These are phyloP conservation scores for Homarus americanus DNA, from an alignment of 1,140 invertebrate genomes.

Conservation along the genomic window DNA sequence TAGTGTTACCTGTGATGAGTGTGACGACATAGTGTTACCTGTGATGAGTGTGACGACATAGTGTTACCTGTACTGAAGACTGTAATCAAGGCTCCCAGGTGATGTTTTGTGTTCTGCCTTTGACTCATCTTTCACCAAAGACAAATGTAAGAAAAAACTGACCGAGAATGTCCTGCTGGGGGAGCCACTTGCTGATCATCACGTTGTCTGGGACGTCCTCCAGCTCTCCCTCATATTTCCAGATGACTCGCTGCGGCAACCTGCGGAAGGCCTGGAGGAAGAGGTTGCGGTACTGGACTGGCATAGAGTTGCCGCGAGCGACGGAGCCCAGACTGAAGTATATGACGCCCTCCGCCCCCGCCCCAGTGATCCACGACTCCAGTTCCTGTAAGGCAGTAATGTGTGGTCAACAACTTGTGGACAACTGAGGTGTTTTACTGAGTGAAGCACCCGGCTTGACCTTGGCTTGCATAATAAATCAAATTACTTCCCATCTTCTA, in stretches of 20 bases:
- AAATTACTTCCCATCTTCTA: too few species aligned
- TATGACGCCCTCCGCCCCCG: constrained; percentile 36
- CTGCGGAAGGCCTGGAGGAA: constrained; percentile 62
- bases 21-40: too few species aligned
- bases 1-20: too few species aligned
- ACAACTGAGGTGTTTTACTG: too few species aligned
- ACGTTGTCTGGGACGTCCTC: constrained; percentile 57
- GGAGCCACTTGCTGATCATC: constrained; percentile 40
- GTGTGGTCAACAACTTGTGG: not conserved
- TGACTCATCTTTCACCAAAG: too few species aligned
- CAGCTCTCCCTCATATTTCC: constrained; percentile 70
- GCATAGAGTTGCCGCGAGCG: constrained; percentile 31
- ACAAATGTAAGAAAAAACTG: not conserved
- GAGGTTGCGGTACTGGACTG: constrained; percentile 8
- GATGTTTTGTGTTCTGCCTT: too few species aligned
- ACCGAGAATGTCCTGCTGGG: constrained; percentile 55
- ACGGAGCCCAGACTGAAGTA: constrained; percentile 60
- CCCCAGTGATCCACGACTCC: constrained; percentile 31
- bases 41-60: too few species aligned
- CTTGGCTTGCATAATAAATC: too few species aligned
- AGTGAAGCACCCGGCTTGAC: too few species aligned
- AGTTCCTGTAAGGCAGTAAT: constrained; percentile 6
- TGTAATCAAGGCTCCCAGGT: too few species aligned
- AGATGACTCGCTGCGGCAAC: constrained; percentile 65
- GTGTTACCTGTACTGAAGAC: too few species aligned